Conservation (phyloP, 2,797 vertebrate genomes). For the Aotus griseimembra region DNA sequence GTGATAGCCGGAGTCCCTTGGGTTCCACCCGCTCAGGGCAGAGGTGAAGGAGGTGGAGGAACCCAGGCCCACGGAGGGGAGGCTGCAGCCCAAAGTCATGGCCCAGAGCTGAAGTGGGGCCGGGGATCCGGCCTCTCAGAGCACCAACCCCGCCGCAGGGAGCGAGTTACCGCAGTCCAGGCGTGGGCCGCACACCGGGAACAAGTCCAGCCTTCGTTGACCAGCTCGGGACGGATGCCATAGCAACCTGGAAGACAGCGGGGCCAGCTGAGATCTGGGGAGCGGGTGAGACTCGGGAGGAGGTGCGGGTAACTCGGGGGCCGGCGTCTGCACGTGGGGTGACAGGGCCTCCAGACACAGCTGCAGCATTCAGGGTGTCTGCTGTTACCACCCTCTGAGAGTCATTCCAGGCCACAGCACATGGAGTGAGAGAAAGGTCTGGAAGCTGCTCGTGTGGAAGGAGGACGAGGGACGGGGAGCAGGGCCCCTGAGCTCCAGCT, state of each 20-base stretch:
- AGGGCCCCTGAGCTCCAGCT: not conserved
- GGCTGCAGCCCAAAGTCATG: not conserved
- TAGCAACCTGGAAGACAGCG: constrained; percentile 91
- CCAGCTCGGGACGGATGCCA: constrained; percentile 91
- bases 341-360: not conserved
- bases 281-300: not conserved
- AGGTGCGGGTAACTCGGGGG: not conserved
- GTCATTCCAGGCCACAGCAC: not conserved
- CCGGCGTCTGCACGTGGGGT: fast-evolving
- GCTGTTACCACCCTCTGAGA: fast-evolving
- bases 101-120: not conserved
- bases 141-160: not conserved
- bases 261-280: not conserved
- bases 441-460: not conserved
- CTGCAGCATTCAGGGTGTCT: fast-evolving
- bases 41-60: not conserved
- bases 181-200: constrained; percentile 91
- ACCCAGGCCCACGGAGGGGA: not conserved
- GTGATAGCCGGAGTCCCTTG: not conserved
- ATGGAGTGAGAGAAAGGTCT: fast-evolving
- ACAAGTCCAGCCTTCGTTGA: constrained; percentile 92
- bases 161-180: constrained; percentile 91
- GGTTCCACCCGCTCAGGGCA: not conserved
- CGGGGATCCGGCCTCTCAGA: not conserved
- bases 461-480: not conserved